A percentile compares a stretch with the other conserved stretches of the same genome.
phyloP scores from a whole-genome alignment of 2,797 vertebrate species.

The Ciconia nigra region DNA sequence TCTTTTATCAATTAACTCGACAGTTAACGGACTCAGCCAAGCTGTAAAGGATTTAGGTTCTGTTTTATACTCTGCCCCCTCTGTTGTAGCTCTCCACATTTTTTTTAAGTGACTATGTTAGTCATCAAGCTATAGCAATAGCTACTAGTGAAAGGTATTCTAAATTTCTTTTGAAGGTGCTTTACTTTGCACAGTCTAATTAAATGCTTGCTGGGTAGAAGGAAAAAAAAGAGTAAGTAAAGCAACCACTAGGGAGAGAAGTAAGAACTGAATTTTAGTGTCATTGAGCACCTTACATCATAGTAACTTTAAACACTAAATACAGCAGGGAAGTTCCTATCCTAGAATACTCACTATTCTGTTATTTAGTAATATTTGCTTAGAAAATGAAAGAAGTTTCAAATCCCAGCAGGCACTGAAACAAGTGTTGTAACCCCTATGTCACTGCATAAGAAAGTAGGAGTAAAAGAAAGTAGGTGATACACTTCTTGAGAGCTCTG shows the following conservation, averaged over 20 bases:
- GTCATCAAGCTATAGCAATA: not conserved
- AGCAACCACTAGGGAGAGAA: not conserved
- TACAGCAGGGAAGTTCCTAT: not conserved
- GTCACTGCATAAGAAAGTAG: not conserved
- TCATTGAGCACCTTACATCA: not conserved
- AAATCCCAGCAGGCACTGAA: not conserved
- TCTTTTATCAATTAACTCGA: not conserved
- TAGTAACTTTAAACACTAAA: not conserved
- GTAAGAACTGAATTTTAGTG: not conserved
- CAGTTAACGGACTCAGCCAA: not conserved
- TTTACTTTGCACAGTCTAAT: not conserved
- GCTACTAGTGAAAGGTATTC: not conserved
- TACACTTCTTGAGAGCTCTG: not conserved
- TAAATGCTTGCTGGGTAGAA: not conserved
- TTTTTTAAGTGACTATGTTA: not conserved
- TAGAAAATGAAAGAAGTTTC: not conserved
- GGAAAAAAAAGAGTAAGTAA: not conserved
- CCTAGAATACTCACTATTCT: not conserved
- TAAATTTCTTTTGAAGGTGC: slow-evolving; percentile 6
- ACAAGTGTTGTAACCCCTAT: not conserved
- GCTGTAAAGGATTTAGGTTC: not conserved
- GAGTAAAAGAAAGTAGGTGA: not conserved
- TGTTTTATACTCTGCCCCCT: not conserved
- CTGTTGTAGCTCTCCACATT: not conserved
- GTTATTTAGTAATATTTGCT: not conserved